Conservation (phyloP, 2,113 vertebrate genomes). For the Xenopus laevis region DNA sequence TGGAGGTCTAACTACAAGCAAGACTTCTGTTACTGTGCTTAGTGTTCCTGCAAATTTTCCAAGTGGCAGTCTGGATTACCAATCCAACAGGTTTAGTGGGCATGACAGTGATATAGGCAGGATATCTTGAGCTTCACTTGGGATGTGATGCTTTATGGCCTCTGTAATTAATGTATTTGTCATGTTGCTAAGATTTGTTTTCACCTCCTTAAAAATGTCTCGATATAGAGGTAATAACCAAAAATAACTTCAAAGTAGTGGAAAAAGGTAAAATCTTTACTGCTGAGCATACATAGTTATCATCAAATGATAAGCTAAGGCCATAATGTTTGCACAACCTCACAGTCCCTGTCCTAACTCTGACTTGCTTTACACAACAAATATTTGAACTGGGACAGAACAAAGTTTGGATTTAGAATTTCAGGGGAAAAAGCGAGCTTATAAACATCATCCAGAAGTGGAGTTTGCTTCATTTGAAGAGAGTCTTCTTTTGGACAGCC, state of each 20-base stretch:
- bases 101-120: too few relatives aligned
- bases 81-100: too few relatives aligned
- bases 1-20: too few relatives aligned
- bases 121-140: too few relatives aligned
- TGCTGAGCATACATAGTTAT: constrained; percentile 23
- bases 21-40: too few relatives aligned
- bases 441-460: constrained; percentile 58
- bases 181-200: not conserved
- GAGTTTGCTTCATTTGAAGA: constrained; percentile 57
- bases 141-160: not conserved
- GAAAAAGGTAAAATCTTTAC: not conserved
- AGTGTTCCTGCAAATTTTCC: too few relatives aligned
- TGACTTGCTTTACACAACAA: constrained; percentile 28
- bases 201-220: not conserved
- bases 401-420: constrained; percentile 42
- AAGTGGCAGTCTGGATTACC: too few relatives aligned
- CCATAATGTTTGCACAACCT: constrained; percentile 48
- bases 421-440: constrained; percentile 27
- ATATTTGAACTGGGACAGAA: constrained; percentile 39
- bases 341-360: constrained; percentile 40
- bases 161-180: not conserved
- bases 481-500: constrained; percentile 7
- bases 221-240: constrained; percentile 7
- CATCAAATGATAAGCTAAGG: constrained; percentile 19
- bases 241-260: constrained; percentile 35